phyloP scores from a whole-genome alignment of 2,797 vertebrate species.

The Mormyrus proboscirostris region DNA sequence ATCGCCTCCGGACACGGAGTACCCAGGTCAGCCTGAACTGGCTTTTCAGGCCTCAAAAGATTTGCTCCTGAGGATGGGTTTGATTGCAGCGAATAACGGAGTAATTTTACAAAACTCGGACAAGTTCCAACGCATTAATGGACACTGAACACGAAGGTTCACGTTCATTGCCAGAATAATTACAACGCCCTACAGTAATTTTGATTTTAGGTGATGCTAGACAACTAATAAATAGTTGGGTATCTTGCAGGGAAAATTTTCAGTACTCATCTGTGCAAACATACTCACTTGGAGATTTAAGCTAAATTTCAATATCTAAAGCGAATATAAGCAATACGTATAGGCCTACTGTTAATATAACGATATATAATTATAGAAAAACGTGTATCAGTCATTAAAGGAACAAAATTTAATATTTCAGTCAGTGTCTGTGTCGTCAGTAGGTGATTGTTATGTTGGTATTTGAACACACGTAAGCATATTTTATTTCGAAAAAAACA shows the following conservation, averaged over 20 bases:
- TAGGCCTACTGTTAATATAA: neutral
- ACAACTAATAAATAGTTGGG: neutral
- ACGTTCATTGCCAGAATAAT: neutral
- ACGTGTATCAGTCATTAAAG: neutral
- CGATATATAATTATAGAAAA: neutral
- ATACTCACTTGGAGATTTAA: neutral
- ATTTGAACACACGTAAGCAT: neutral
- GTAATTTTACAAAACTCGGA: slow-evolving; percentile 29
- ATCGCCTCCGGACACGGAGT: slow-evolving; percentile 69
- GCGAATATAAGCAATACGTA: neutral
- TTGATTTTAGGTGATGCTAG: neutral
- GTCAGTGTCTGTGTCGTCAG: neutral
- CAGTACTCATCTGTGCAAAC: neutral
- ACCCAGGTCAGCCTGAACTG: slow-evolving; percentile 65
- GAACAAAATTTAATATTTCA: neutral
- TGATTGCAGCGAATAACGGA: slow-evolving; percentile 48
- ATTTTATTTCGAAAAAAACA: neutral
- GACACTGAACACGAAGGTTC: slow-evolving; percentile 13
- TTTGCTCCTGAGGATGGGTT: slow-evolving; percentile 56
- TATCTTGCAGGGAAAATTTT: neutral
- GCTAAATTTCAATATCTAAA: neutral
- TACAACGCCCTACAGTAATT: neutral
- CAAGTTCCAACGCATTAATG: slow-evolving; percentile 1
- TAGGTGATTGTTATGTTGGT: neutral
- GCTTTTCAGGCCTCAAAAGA: slow-evolving; percentile 68